These are phyloP conservation scores for Parasteatoda tepidariorum DNA, from an alignment of 1,140 invertebrate species.

Conservation along the genomic window DNA sequence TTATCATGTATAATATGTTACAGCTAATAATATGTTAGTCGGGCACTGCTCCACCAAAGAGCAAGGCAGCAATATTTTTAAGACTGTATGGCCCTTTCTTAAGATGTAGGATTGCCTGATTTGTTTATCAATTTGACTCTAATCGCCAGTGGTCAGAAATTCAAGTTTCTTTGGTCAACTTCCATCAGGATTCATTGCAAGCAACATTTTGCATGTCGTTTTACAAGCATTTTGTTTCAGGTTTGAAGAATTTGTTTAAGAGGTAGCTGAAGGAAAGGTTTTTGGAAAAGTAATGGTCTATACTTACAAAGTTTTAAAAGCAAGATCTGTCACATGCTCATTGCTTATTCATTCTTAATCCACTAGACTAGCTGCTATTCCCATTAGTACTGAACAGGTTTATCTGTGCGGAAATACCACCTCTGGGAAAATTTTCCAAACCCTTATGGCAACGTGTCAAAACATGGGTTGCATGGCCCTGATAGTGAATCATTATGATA, in stretches of 20 bases:
- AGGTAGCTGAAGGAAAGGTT: constrained; percentile 62
- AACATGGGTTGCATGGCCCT: constrained; percentile 67
- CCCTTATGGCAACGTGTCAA: constrained; percentile 66
- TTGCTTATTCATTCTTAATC: constrained; percentile 64
- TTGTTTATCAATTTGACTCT: constrained; percentile 70
- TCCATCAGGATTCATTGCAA: constrained; percentile 61
- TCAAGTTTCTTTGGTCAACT: constrained; percentile 59
- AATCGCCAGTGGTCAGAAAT: constrained; percentile 72
- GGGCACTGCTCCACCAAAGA: neutral
- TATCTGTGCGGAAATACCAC: constrained; percentile 57
- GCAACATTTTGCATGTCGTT: constrained; percentile 68
- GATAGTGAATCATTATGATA: constrained; percentile 61
- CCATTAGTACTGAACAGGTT: constrained; percentile 44
- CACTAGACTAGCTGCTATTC: constrained; percentile 10
- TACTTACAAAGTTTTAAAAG: too few species aligned
- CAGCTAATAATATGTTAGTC: constrained; percentile 16
- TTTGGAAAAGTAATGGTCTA: constrained; percentile 25
- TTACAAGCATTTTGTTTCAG: constrained; percentile 68
- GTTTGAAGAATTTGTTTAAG: constrained; percentile 65
- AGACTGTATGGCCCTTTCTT: constrained; percentile 65
- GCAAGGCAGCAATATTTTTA: constrained; percentile 59
- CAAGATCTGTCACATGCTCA: constrained; percentile 69
- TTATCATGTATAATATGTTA: constrained; percentile 1
- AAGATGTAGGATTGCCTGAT: constrained; percentile 64
- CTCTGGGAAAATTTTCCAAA: constrained; percentile 66